Percentiles rank a stretch among this genome's conserved stretches.
These are phyloP conservation scores for Clamator glandarius DNA, from an alignment of 2,797 vertebrate genomes.

Conservation along the genomic window DNA sequence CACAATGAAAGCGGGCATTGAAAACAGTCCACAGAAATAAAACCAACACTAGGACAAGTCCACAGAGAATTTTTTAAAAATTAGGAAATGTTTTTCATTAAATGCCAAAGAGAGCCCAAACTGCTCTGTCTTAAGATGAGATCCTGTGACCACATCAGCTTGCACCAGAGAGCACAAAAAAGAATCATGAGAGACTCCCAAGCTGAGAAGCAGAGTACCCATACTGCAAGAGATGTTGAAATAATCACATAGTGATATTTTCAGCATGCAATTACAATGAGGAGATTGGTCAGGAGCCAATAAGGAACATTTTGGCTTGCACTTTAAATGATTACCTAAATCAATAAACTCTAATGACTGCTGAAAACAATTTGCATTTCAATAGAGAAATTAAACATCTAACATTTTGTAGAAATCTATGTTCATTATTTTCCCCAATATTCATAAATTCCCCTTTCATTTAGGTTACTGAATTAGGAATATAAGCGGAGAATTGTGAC, in stretches of 20 bases:
- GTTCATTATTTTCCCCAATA: background rate
- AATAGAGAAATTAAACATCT: background rate
- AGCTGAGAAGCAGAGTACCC: background rate
- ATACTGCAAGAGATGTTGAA: background rate
- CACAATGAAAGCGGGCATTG: background rate
- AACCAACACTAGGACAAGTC: background rate
- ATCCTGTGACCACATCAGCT: background rate
- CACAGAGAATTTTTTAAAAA: background rate
- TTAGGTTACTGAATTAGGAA: background rate
- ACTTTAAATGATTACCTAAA: background rate
- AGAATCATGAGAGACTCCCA: background rate
- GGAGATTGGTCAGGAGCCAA: background rate
- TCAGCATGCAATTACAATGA: background rate
- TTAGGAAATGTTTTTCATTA: background rate
- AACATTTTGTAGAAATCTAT: background rate
- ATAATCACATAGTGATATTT: background rate
- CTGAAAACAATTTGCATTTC: background rate
- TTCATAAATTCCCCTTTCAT: background rate
- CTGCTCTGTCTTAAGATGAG: background rate
- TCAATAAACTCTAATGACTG: background rate
- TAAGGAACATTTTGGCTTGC: fast-evolving
- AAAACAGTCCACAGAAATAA: background rate
- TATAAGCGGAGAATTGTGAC: background rate
- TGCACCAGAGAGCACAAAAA: background rate
- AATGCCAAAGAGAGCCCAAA: background rate